phyloP scores from a whole-genome alignment of 2,797 vertebrate genomes.

The Taeniopygia guttata region DNA sequence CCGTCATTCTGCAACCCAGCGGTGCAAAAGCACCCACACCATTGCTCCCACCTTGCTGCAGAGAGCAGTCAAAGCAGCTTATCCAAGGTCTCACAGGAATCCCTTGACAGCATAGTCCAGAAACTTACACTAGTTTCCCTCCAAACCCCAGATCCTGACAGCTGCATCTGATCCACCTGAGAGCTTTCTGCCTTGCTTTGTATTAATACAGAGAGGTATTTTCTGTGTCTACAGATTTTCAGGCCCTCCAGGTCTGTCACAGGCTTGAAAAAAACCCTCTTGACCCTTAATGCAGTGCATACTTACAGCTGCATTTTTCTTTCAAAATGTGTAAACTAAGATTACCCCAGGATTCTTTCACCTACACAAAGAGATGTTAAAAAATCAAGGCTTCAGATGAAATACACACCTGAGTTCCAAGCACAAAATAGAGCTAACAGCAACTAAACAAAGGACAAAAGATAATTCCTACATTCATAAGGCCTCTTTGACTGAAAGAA shows the following conservation, averaged over 20 bases:
- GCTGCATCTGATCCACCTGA: neutral
- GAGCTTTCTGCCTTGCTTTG: neutral
- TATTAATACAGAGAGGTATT: neutral
- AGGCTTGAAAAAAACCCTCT: neutral
- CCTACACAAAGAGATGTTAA: neutral
- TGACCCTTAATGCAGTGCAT: neutral
- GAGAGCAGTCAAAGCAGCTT: rapidly evolving
- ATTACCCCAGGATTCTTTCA: neutral
- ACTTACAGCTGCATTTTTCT: neutral
- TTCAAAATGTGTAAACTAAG: neutral
- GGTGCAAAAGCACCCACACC: neutral
- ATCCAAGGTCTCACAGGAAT: rapidly evolving
- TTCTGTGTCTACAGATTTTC: neutral
- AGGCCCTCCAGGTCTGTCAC: neutral
- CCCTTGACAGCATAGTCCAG: neutral
- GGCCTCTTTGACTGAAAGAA: neutral
- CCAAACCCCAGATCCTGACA: neutral
- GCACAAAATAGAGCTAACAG: neutral
- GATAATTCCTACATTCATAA: neutral
- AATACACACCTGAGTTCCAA: neutral
- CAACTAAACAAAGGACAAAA: neutral
- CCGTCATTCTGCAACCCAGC: rapidly evolving
- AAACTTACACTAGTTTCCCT: neutral
- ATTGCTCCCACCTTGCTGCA: rapidly evolving
- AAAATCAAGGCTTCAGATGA: neutral